Percentiles rank a stretch among this genome's conserved stretches.
phyloP scores from a whole-genome alignment of 2,113 vertebrate species.

The Sinocyclocheilus grahami region DNA sequence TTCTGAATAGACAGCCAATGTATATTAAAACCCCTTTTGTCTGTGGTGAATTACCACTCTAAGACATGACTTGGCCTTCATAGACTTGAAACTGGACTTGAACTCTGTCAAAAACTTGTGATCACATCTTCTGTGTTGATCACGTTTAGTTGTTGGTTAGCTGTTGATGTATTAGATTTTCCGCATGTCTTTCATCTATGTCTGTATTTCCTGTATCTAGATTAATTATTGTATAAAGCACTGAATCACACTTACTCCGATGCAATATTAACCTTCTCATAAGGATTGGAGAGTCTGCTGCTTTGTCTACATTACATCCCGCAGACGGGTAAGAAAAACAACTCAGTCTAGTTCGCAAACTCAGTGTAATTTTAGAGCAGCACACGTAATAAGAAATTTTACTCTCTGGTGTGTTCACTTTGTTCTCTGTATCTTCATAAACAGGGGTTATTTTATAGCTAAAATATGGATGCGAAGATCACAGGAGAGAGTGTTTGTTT shows the following conservation, averaged over 20 bases:
- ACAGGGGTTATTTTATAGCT: conserved; percentile 56
- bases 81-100: not conserved
- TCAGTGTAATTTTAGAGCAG: conserved; percentile 15
- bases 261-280: conserved; percentile 11
- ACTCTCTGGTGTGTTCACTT: not conserved
- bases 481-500: conserved; percentile 63
- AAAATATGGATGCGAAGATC: conserved; percentile 59
- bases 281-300: conserved; percentile 11
- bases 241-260: conserved; percentile 52
- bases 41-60: not conserved
- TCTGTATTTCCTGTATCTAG: conserved; percentile 17
- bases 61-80: not conserved
- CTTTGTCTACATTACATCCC: conserved; percentile 46
- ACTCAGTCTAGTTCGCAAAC: not conserved
- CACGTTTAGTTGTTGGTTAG: not conserved
- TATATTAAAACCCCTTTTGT: not conserved
- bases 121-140: not conserved
- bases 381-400: not conserved
- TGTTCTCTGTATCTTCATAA: conserved; percentile 39
- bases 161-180: not conserved
- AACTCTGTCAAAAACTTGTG: not conserved
- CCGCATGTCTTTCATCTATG: not conserved
- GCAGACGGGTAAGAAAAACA: conserved; percentile 46
- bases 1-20: not conserved
- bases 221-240: conserved; percentile 56